Evolutionary conservation across 2,888 invertebrate genomes (phyloP).

Genomic region (Leptinotarsa peninsularis): DNA sequence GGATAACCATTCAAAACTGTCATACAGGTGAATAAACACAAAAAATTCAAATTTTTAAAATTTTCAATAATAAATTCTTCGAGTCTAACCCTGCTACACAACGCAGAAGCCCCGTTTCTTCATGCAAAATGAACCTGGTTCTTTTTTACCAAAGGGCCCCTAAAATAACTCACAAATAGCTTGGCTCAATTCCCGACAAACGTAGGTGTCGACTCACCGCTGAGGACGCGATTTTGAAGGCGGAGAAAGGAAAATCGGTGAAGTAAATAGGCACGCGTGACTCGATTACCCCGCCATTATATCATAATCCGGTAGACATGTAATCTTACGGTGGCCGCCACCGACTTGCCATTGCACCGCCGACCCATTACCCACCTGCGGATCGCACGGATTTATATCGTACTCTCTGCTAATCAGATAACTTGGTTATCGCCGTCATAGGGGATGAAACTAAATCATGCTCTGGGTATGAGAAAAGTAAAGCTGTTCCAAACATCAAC

Average conservation of each 20-base stretch:
- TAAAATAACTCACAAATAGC: background rate
- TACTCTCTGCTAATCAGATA: constrained; percentile 50
- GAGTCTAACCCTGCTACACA: too few relatives aligned
- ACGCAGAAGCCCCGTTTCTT: too few relatives aligned
- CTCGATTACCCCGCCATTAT: constrained; percentile 64
- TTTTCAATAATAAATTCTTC: too few relatives aligned
- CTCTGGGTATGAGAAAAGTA: background rate
- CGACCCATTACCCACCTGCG: constrained; percentile 59
- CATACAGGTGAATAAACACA: too few relatives aligned
- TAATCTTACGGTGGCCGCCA: constrained; percentile 62
- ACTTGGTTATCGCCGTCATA: constrained; percentile 27
- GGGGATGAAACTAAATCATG: background rate
- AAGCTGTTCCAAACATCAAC: background rate
- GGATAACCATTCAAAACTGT: too few relatives aligned
- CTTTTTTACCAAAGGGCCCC: background rate
- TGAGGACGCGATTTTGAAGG: constrained; percentile 20
- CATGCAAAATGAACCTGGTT: background rate
- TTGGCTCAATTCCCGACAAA: constrained; percentile 12
- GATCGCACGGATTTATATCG: constrained; percentile 54
- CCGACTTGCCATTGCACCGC: constrained; percentile 38
- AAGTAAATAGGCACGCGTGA: constrained; percentile 60
- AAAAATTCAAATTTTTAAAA: too few relatives aligned
- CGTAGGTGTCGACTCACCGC: constrained; percentile 38
- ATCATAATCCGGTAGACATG: constrained; percentile 65
- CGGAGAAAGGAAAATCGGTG: constrained; percentile 28